These are phyloP conservation scores for Babylonia areolata DNA, from an alignment of 1,140 invertebrate species.

Conservation along the genomic window DNA sequence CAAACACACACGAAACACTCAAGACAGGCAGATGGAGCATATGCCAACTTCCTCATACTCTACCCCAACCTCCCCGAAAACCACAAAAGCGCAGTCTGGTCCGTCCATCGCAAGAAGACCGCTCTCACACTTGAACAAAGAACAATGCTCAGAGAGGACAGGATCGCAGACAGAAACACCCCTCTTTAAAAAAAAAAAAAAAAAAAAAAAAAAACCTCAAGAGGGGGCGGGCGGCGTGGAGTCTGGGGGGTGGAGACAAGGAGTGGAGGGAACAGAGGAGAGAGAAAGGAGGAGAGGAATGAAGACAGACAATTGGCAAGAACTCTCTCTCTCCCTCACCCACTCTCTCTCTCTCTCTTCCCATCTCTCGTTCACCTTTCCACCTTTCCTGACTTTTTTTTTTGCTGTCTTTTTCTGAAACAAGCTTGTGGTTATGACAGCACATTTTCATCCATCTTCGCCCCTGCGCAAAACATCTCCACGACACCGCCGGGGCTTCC, in stretches of 20 bases:
- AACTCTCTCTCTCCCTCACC: background rate
- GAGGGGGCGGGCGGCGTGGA: background rate
- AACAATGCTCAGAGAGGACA: background rate
- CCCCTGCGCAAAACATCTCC: background rate
- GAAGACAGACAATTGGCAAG: background rate
- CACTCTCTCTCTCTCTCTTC: too few species aligned
- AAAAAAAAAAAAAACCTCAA: background rate
- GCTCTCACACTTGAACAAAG: too few species aligned
- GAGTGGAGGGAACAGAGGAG: background rate
- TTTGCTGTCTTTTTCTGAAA: background rate
- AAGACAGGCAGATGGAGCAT: background rate
- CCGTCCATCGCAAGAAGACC: background rate
- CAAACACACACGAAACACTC: background rate
- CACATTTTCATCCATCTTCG: background rate
- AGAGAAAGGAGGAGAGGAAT: background rate
- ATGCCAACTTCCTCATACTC: background rate
- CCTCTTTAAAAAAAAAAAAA: background rate
- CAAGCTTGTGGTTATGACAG: slow-evolving; percentile 19
- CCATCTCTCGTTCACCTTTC: background rate
- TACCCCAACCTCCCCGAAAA: too few species aligned
- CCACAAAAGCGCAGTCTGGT: too few species aligned
- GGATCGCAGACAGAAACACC: background rate
- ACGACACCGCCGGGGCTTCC: background rate
- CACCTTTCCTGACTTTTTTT: background rate
- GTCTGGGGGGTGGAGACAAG: background rate